phyloP scores from a whole-genome alignment of 2,797 vertebrate species.

The Sternarchorhynchus goeldii region DNA sequence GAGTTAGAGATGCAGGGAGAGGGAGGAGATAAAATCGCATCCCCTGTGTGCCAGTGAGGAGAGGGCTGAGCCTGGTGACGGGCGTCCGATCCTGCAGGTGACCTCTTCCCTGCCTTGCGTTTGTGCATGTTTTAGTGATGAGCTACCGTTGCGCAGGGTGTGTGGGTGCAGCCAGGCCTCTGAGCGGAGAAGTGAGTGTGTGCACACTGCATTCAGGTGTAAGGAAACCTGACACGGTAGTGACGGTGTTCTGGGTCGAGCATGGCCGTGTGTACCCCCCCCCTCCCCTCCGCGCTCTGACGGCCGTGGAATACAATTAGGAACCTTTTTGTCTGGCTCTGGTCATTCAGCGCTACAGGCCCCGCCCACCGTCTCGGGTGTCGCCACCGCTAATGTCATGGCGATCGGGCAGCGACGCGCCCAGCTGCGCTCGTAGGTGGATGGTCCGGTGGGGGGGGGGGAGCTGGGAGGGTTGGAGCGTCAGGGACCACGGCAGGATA shows the following conservation, averaged over 20 bases:
- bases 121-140: conserved; percentile 60
- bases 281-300: too few species aligned
- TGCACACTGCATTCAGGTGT: conserved; percentile 21
- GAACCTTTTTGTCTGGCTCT: conserved; percentile 11
- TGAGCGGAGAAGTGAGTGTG: conserved; percentile 30
- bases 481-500: too few species aligned
- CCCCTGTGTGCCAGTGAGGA: conserved; percentile 30
- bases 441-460: too few species aligned
- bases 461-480: too few species aligned
- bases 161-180: conserved; percentile 31
- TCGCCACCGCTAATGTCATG: conserved; percentile 8
- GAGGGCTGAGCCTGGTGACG: conserved; percentile 31
- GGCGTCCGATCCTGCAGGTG: conserved; percentile 41
- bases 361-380: not conserved
- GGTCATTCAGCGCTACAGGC: not conserved
- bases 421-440: too few species aligned
- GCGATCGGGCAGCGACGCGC: not conserved
- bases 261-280: too few species aligned
- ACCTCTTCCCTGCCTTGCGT: conserved; percentile 48
- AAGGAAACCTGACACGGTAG: not conserved
- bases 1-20: not conserved
- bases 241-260: too few species aligned
- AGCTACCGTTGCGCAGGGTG: conserved; percentile 52
- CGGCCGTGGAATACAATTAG: not conserved
- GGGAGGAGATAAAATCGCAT: conserved; percentile 38